A percentile compares a stretch with the other conserved stretches of the same genome.
These are phyloP conservation scores for Metacarcinus magister DNA, from an alignment of 2,888 invertebrate genomes.

Conservation along the genomic window DNA sequence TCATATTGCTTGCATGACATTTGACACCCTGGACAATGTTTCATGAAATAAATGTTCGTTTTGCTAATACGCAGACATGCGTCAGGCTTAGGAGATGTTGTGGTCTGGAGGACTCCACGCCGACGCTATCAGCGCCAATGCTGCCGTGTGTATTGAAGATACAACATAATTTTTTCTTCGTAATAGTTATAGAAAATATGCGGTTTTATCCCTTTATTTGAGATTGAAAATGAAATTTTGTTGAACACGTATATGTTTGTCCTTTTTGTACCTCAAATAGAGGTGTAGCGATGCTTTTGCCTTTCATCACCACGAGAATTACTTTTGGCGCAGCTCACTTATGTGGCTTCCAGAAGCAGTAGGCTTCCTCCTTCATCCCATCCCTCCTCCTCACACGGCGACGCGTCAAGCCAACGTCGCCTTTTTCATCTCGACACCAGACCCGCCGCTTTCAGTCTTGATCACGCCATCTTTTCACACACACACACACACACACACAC, in stretches of 20 bases:
- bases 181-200: not conserved
- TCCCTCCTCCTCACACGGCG: not conserved
- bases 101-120: not conserved
- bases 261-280: not conserved
- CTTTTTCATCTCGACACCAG: not conserved
- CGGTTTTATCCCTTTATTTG: not conserved
- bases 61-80: not conserved
- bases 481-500: conserved; percentile 28
- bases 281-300: not conserved
- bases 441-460: not conserved
- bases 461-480: not conserved
- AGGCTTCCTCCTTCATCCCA: not conserved
- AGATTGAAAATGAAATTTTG: not conserved
- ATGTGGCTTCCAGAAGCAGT: not conserved
- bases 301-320: conserved; percentile 34
- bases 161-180: not conserved
- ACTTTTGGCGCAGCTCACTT: not conserved
- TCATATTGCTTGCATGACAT: too few relatives aligned
- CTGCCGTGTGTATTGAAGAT: not conserved
- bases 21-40: too few relatives aligned
- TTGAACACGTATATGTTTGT: not conserved
- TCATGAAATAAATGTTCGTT: not conserved
- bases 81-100: not conserved
- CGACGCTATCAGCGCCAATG: not conserved
- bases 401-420: not conserved